phyloP scores from a whole-genome alignment of 2,113 vertebrate genomes.

The Oenanthe melanoleuca region DNA sequence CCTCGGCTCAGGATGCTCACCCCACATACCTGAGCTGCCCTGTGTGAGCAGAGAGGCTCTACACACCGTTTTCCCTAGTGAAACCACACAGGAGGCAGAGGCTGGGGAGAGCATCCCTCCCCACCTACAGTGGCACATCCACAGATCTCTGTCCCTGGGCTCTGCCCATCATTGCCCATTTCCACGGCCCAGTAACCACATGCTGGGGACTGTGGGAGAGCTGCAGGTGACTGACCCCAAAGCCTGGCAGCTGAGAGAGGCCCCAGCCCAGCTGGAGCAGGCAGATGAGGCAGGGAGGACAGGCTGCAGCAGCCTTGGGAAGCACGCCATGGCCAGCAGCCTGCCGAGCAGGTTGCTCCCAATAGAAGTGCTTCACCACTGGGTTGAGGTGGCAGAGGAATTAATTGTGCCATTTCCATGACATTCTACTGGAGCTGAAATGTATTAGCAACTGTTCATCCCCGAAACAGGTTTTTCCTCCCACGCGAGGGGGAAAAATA shows the following conservation, averaged over 20 bases:
- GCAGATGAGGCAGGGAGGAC: slow-evolving; percentile 6
- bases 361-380: slow-evolving; percentile 28
- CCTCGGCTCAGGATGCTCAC: not conserved
- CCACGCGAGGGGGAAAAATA: slow-evolving; percentile 36
- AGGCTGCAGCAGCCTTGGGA: slow-evolving; percentile 10
- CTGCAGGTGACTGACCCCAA: slow-evolving; percentile 74
- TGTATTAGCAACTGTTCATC: slow-evolving; percentile 42
- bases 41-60: not conserved
- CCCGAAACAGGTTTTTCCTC: slow-evolving; percentile 47
- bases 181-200: slow-evolving; percentile 49
- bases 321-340: not conserved
- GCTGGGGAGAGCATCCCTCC: not conserved
- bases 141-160: not conserved
- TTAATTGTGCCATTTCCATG: slow-evolving; percentile 61
- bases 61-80: fast-evolving
- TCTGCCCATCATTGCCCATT: not conserved
- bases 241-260: slow-evolving; percentile 73
- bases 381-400: slow-evolving; percentile 21
- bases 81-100: not conserved
- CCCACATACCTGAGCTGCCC: not conserved
- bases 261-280: slow-evolving; percentile 49
- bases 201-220: slow-evolving; percentile 74
- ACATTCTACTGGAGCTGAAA: slow-evolving; percentile 53
- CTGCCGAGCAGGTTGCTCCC: not conserved
- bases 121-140: fast-evolving